Evolutionary conservation across 2,113 vertebrate species (phyloP).

Genomic region (Rousettus leschenaultii): DNA sequence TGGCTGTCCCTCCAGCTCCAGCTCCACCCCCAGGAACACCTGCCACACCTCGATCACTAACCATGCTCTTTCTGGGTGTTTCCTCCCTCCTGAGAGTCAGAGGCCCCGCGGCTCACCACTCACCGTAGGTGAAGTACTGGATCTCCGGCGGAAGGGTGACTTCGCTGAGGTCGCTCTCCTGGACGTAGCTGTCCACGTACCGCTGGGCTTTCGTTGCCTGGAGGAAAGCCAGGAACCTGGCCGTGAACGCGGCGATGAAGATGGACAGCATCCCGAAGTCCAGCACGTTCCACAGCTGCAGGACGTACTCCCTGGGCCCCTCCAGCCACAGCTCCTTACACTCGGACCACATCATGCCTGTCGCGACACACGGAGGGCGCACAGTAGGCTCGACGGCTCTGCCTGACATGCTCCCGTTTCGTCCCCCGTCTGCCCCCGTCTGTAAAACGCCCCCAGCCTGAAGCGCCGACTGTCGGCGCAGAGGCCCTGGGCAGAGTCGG

Average conservation of each 20-base stretch:
- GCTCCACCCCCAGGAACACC: background rate
- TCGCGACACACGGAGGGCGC: background rate
- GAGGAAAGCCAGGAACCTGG: conserved; percentile 89
- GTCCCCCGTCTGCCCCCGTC: background rate
- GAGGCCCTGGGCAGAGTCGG: background rate
- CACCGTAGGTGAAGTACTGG: conserved; percentile 91
- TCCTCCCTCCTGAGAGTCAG: background rate
- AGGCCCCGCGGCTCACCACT: conserved; percentile 48
- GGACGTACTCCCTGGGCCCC: conserved; percentile 90
- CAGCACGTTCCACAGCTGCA: conserved; percentile 92
- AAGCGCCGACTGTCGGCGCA: background rate
- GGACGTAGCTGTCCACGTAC: conserved; percentile 90
- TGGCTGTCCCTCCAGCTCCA: background rate
- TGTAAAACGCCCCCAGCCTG: background rate
- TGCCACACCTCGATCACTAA: background rate
- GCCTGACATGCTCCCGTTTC: background rate
- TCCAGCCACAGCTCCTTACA: conserved; percentile 93
- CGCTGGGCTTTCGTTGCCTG: conserved; percentile 90
- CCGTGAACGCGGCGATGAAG: conserved; percentile 92
- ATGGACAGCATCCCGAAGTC: conserved; percentile 94
- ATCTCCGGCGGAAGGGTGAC: conserved; percentile 90
- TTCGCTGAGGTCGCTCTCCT: conserved; percentile 85
- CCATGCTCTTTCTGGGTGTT: background rate
- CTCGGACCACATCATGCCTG: conserved; percentile 96
- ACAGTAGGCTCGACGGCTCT: background rate